Conservation (phyloP, 2,797 vertebrate genomes). For the Gadopsis marmoratus region DNA sequence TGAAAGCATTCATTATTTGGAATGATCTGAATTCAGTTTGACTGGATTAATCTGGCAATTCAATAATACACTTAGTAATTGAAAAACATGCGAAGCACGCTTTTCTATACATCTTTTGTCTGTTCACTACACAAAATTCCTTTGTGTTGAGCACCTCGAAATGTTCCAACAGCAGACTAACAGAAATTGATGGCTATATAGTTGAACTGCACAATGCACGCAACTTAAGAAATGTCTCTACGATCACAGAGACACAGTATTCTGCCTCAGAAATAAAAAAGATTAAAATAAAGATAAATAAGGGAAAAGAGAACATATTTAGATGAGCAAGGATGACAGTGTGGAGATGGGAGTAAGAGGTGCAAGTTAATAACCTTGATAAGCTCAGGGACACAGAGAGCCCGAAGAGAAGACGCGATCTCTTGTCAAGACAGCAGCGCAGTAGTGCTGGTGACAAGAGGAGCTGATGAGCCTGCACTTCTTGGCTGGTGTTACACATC, state of each 20-base stretch:
- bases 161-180: slow-evolving; percentile 8
- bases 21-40: slow-evolving; percentile 21
- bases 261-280: slow-evolving; percentile 30
- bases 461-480: slow-evolving; percentile 69
- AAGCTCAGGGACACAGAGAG: slow-evolving; percentile 70
- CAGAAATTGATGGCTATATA: background rate
- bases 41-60: slow-evolving; percentile 26
- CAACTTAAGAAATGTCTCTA: background rate
- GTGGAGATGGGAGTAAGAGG: slow-evolving; percentile 57
- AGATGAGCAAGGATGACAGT: slow-evolving; percentile 52
- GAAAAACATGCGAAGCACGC: background rate
- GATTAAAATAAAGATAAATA: slow-evolving; percentile 36
- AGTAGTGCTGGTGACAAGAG: slow-evolving; percentile 67
- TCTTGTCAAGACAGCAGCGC: slow-evolving; percentile 67
- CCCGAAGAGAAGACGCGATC: slow-evolving; percentile 62
- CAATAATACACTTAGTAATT: background rate
- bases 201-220: background rate
- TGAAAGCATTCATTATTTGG: slow-evolving; percentile 20
- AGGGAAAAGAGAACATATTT: slow-evolving; percentile 31
- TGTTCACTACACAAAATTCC: background rate
- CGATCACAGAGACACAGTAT: background rate
- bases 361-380: slow-evolving; percentile 78
- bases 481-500: slow-evolving; percentile 74
- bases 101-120: background rate
- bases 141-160: background rate